Base-by-base conservation (phyloP, 2,113 vertebrate genomes). In the Puffinus mauretanicus region DNA sequence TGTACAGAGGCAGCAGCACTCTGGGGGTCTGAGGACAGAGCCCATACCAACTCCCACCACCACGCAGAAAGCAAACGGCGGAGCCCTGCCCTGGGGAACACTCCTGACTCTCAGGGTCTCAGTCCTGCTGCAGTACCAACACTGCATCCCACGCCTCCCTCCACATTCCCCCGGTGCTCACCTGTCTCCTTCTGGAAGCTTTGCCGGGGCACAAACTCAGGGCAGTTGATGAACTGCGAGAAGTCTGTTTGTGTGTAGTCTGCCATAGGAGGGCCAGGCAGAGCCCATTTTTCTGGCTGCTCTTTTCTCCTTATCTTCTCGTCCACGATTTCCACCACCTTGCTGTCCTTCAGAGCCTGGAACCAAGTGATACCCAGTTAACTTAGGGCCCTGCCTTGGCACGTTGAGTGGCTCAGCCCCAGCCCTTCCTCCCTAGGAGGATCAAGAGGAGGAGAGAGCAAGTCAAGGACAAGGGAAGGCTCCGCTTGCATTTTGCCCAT, bases 161-260 rank as follows among this genome's bases (percentile, higher is more conserved):
- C 40, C 55, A 11, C 42, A 12, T 15, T 51, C 9, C 38, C 36
- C 34, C 44, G 42, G 40, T 5, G 82, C 95, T 96, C 73, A 99
- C 99, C 99, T 86, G 97, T 98, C 87, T 98, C 98, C 2, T 99
- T 99, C 75, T 99, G 99, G 32, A 96, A 97, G 82, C 97, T 95
- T 81, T 99, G 99, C n/a, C 99, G 98, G 7, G 99, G 99, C 78
- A 99, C 98, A 80, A 99, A 99, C 97, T 99, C 99, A 0, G 99
- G 99, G 91, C 99, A 99, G 97, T 99, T 98, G 95, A 99, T 99
- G 96, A 99, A 98, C 94, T 99, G 99, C 2, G 99, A 98, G 95
- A 99, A 99, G 94, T 99, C 99, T 0, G 99, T 99, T 79, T 99
- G 99, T 16, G 98, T 97, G 78, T 98, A 98, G 96, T 99, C 99